phyloP scores from a whole-genome alignment of 2,888 invertebrate species.

The Caradrina clavipalpis region DNA sequence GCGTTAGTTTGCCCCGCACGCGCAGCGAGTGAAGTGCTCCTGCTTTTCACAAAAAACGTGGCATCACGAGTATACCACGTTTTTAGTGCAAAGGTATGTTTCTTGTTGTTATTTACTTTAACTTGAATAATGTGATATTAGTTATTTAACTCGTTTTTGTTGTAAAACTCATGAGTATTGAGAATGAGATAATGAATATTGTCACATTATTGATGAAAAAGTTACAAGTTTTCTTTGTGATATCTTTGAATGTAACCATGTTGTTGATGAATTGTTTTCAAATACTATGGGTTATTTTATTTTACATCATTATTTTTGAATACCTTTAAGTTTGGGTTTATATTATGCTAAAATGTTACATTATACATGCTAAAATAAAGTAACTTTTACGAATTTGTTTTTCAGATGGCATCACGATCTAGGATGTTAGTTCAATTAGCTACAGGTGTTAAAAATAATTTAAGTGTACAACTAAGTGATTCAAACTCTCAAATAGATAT shows the following conservation, averaged over 20 bases:
- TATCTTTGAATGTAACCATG: conserved; percentile 39
- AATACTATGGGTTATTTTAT: neutral
- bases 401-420: conserved; percentile 28
- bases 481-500: no score
- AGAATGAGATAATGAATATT: conserved; percentile 28
- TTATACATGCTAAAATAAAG: neutral
- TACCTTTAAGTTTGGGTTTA: no score
- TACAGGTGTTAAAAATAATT: conserved; percentile 18
- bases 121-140: conserved; percentile 29
- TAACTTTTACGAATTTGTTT: conserved; percentile 22
- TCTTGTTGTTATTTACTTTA: conserved; percentile 38
- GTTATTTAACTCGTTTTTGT: conserved; percentile 33
- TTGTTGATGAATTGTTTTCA: conserved; percentile 15
- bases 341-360: neutral
- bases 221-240: conserved; percentile 35
- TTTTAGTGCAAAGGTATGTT: conserved; percentile 37
- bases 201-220: conserved; percentile 41
- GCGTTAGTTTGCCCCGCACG: conserved; percentile 40
- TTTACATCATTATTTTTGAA: no score
- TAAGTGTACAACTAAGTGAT: neutral
- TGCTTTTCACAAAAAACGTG: conserved; percentile 46
- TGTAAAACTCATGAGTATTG: conserved; percentile 36
- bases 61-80: conserved; percentile 34
- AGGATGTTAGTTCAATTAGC: conserved; percentile 29
- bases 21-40: conserved; percentile 36